Base-by-base conservation (phyloP, 2,797 vertebrate genomes). In the Sebastes dallii region DNA sequence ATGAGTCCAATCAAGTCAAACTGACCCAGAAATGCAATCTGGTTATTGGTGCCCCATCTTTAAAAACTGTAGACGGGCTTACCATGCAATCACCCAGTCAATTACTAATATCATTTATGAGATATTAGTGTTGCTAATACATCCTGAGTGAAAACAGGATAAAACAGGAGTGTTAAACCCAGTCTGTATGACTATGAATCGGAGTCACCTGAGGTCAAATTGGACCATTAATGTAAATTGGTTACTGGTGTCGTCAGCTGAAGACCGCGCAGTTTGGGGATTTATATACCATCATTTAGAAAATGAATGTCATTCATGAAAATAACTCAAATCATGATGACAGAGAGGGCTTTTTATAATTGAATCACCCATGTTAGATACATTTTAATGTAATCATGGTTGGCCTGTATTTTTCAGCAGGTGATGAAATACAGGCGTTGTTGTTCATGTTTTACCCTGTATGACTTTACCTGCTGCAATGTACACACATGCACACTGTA, bases 201-300 rank as follows among this genome's bases (percentile, higher is more conserved):
- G n/a, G 34, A 20, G 68, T 30, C 66, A 73, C 68, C 32, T 39
- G n/a, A 77, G 75, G 81, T 84, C 68, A 84, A 22, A 76, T 29
- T 56, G 58, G 55, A 68, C 72, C 68, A 81, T 84, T 78, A 84
- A 78, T 66, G 68, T 81, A 75, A 72, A 79, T 76, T 67, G 42
- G 32, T 64, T 66, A 59, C 64, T 46, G 61, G 16, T 59, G 74
- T n/a, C 11, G 12, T 56, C 22, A 30, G 24, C 54, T 77, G 42
- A 76, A 36, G 72, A 42, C n/a, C 36, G 36, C 24, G 55, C 8
- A 18, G 69, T 29, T 82, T 82, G 56, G 68, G 42, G 59, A 81
- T 83, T 85, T 75, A 83, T 58, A 77, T 65, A 24, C 29, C 62
- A 70, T 74, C 72, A 80, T 69, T 83, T 81, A 77, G 76, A 86